Evolutionary conservation across 2,888 invertebrate genomes (phyloP).

Genomic region (Dasysyrphus albostriatus): DNA sequence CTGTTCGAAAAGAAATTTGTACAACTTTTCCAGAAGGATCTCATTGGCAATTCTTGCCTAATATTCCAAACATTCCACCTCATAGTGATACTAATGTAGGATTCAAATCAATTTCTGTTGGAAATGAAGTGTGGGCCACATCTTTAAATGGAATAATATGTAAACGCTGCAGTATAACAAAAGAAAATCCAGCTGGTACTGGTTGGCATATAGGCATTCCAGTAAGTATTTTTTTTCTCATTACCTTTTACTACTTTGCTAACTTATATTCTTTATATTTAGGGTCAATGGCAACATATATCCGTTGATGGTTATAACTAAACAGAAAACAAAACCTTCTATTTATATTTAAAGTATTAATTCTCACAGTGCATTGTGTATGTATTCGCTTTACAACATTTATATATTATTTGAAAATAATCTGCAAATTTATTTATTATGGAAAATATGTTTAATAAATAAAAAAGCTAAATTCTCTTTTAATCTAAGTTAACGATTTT

Average conservation of each 20-base stretch:
- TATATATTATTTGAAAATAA: background rate
- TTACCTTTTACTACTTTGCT: background rate
- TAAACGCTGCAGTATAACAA: constrained; percentile 90
- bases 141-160: constrained; percentile 89
- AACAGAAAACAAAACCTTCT: background rate
- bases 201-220: constrained; percentile 90
- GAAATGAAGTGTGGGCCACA: constrained; percentile 91
- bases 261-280: constrained; percentile 78
- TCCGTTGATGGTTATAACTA: constrained; percentile 80
- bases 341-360: constrained; percentile 20
- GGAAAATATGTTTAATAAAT: background rate
- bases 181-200: constrained; percentile 89
- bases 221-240: constrained; percentile 76
- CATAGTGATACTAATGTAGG: constrained; percentile 85
- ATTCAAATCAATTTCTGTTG: constrained; percentile 90
- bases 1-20: constrained; percentile 91
- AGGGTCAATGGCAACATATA: constrained; percentile 86
- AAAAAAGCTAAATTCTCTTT: background rate
- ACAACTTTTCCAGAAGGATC: constrained; percentile 92
- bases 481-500: constrained; percentile 9
- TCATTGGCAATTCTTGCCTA: constrained; percentile 90
- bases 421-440: constrained; percentile 1
- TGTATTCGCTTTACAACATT: constrained; percentile 22
- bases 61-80: constrained; percentile 86
- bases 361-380: constrained; percentile 17